Conservation (phyloP, 1,140 invertebrate genomes). For the Drosophila trapezifrons region DNA sequence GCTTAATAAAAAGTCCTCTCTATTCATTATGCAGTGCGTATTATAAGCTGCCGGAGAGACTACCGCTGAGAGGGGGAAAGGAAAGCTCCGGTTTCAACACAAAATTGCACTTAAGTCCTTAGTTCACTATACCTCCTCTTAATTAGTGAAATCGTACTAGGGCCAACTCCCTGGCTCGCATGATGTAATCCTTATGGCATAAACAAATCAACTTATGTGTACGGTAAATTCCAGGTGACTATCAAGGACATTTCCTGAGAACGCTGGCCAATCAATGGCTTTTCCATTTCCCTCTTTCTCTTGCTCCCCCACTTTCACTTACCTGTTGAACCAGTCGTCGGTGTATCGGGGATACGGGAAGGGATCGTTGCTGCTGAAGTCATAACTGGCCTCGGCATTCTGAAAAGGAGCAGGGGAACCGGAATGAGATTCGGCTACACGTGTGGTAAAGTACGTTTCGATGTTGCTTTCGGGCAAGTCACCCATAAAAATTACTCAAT, state of each 20-base stretch:
- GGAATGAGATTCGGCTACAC: conserved; percentile 10
- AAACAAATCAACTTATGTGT: conserved; percentile 28
- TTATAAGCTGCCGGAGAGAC: conserved; percentile 15
- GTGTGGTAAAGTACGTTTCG: conserved; percentile 31
- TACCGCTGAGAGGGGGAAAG: conserved; percentile 4
- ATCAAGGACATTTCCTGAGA: conserved; percentile 1
- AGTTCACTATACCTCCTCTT: conserved; percentile 6
- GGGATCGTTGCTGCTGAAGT: conserved; percentile 99
- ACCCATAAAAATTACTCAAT: conserved; percentile 30
- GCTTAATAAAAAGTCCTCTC: conserved; percentile 50
- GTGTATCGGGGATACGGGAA: conserved; percentile 98
- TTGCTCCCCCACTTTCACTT: conserved; percentile 67
- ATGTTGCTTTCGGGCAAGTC: conserved; percentile 15
- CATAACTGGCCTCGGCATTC: conserved; percentile 98
- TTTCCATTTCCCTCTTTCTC: conserved; percentile 57
- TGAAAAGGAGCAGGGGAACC: conserved; percentile 83
- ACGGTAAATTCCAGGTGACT: conserved; percentile 4
- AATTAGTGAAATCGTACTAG: conserved; percentile 15
- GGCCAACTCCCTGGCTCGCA: neutral
- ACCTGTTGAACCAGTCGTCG: conserved; percentile 99
- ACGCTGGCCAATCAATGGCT: conserved; percentile 6
- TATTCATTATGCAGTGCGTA: conserved; percentile 35
- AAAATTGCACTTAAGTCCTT: neutral
- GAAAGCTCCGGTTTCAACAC: conserved; percentile 3
- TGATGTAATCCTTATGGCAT: conserved; percentile 14